phyloP scores from a whole-genome alignment of 2,113 vertebrate species.

The Pongo pygmaeus region DNA sequence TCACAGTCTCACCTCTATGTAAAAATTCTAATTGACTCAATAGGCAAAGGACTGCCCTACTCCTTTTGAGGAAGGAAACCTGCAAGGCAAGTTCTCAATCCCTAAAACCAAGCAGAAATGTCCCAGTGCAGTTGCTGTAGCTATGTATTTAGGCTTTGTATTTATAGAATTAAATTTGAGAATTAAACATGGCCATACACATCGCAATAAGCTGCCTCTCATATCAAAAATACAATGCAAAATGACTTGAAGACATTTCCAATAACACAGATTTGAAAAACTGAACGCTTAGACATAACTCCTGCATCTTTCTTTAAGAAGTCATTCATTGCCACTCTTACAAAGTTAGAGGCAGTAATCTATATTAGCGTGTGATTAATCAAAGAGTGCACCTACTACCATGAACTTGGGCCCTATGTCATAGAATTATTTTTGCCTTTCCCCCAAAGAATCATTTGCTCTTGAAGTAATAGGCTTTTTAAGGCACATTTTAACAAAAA shows the following conservation, averaged over 20 bases:
- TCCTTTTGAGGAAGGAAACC: not conserved
- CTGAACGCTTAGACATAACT: not conserved
- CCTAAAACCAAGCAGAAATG: slow-evolving; percentile 21
- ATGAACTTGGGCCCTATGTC: not conserved
- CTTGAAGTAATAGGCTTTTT: slow-evolving; percentile 68
- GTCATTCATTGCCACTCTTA: slow-evolving; percentile 26
- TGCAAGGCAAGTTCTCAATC: slow-evolving; percentile 33
- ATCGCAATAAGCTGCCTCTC: not conserved
- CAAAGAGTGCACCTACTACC: not conserved
- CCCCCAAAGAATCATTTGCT: slow-evolving; percentile 59
- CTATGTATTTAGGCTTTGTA: not conserved
- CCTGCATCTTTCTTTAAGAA: slow-evolving; percentile 24
- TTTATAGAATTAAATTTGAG: not conserved
- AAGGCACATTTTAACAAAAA: slow-evolving; percentile 78
- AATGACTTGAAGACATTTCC: not conserved
- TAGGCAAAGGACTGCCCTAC: not conserved
- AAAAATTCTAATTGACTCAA: slow-evolving; percentile 34
- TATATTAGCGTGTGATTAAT: slow-evolving; percentile 5
- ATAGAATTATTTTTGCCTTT: slow-evolving; percentile 46
- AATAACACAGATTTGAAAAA: slow-evolving; percentile 30
- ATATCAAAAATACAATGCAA: slow-evolving; percentile 48
- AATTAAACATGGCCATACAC: not conserved
- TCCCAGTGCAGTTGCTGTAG: not conserved
- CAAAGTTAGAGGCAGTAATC: slow-evolving; percentile 38
- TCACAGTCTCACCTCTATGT: not conserved